Base-by-base conservation (phyloP, 2,113 vertebrate genomes). In the Ciconia stormi region DNA sequence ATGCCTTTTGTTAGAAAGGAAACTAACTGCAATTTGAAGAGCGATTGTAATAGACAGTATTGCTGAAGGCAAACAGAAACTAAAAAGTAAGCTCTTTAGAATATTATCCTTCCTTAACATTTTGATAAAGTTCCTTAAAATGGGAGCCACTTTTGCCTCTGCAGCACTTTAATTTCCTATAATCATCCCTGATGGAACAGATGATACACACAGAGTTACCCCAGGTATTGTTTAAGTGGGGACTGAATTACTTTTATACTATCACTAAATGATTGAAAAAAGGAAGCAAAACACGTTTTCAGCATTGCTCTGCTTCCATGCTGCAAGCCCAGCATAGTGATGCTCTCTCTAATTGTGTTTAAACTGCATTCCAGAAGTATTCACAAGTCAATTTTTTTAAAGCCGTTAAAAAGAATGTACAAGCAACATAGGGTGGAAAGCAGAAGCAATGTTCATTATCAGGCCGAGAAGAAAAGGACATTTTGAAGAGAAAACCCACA, bases 161-260 rank as follows among this genome's bases (percentile, higher is more conserved):
- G 94, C 86, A 97, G 90, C 89, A 94, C 77, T 95, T 97, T 97
- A 97, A 97, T 98, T 97, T 97, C 95, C 94, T 97, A 74, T 97
- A 97, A 98, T 96, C 77, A 96, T 93, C 94, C 95, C 93, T 97
- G 96, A 97, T 93, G 55, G 93, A 97, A 96, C 70, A 96, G 92
- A 95, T 97, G 93, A 98, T 97, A 78, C 84, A 96, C 67, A 94
- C 49, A 90, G 56, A 96, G 85, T 96, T 98, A 97, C 94, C 82
- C 78, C 95, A 98, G 98, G 96, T 98, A 97, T 90, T 96, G 90
- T 97, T 95, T 95, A 97, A 97, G 95, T 97, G 61, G 90, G 94
- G 95, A 95, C 56, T 96, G 95, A 98, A 98, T 98, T 97, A 97
- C 95, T 97, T 97, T 97, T 97, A 97, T 97, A 95, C 65, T 84